Percentiles rank a stretch among this genome's conserved stretches.
Conservation (phyloP, 2,797 vertebrate species). For the Oophaga sylvatica region DNA sequence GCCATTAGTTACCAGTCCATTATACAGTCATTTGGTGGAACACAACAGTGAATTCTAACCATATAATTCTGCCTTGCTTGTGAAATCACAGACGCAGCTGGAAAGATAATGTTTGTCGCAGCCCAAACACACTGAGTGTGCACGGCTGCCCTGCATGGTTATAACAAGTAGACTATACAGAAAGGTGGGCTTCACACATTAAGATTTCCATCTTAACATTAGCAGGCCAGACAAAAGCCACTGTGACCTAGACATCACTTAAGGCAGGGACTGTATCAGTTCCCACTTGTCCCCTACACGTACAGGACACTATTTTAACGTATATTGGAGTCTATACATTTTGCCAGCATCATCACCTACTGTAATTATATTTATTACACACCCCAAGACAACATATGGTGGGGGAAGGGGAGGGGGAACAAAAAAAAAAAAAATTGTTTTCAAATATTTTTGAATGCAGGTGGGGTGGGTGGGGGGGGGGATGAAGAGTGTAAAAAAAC, state of each 20-base stretch:
- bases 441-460: no score
- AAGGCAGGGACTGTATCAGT: background rate
- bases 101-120: constrained; percentile 58
- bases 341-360: no score
- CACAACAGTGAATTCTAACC: constrained; percentile 71
- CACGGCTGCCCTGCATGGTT: background rate
- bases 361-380: no score
- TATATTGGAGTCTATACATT: no score
- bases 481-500: no score
- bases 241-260: background rate
- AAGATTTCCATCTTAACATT: background rate
- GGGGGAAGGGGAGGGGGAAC: no score
- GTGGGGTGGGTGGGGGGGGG: no score
- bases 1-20: constrained; percentile 68
- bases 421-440: no score
- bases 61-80: constrained; percentile 73
- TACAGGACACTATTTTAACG: no score
- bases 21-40: constrained; percentile 71
- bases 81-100: constrained; percentile 74
- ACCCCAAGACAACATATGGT: no score
- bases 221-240: background rate
- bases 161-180: background rate
- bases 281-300: no score
- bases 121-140: background rate
- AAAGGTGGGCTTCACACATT: background rate